Evolutionary conservation across 2,113 vertebrate genomes (phyloP).

Genomic region (Otocyon megalotis): DNA sequence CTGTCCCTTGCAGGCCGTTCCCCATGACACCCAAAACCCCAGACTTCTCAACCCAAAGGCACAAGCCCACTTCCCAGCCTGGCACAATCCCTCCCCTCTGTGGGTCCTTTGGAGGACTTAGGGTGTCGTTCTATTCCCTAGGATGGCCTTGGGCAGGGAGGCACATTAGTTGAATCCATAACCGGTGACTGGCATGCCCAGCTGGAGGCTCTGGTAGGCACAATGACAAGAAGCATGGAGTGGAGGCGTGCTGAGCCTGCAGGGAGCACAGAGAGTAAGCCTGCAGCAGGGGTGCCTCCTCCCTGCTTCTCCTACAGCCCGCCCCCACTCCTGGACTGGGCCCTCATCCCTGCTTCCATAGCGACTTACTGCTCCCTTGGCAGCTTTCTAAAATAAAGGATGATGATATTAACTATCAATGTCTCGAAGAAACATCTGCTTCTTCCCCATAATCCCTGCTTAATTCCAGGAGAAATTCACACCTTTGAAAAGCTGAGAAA

Average conservation of each 20-base stretch:
- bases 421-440: background rate
- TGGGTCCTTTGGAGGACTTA: background rate
- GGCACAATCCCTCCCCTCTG: background rate
- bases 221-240: accelerated
- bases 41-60: background rate
- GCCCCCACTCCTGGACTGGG: accelerated
- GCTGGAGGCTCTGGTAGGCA: too few species aligned
- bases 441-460: background rate
- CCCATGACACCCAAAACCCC: too few species aligned
- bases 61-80: background rate
- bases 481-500: background rate
- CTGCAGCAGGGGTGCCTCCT: background rate
- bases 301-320: background rate
- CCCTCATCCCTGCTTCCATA: background rate
- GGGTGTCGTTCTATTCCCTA: background rate
- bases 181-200: background rate
- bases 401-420: background rate
- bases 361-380: background rate
- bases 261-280: background rate
- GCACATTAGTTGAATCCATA: too few species aligned
- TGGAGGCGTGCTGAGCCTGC: accelerated
- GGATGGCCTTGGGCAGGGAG: background rate
- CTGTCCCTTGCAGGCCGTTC: background rate
- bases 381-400: background rate
- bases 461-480: background rate